A percentile compares a stretch with the other conserved stretches of the same genome.
Evolutionary conservation across 2,888 invertebrate species (phyloP).

Genomic region (Megastigmus dorsalis): DNA sequence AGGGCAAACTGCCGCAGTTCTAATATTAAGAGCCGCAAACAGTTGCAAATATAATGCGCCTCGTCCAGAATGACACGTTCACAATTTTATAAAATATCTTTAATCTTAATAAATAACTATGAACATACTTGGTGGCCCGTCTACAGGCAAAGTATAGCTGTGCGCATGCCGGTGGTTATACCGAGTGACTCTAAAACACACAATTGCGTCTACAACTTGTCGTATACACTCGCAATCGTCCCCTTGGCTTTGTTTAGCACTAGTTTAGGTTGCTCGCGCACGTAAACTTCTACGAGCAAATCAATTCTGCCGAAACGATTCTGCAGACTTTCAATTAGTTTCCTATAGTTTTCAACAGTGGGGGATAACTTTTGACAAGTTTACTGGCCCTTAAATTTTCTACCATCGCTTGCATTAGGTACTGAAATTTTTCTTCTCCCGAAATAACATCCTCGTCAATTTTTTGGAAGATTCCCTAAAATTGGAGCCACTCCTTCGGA

Average conservation of each 20-base stretch:
- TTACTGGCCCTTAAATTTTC: slow-evolving; percentile 57
- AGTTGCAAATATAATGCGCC: no score
- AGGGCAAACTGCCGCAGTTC: no score
- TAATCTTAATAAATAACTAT: no score
- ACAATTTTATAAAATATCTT: no score
- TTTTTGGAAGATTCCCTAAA: slow-evolving; percentile 61
- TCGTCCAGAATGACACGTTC: no score
- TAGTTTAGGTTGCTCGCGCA: slow-evolving; percentile 53
- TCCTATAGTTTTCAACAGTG: slow-evolving; percentile 60
- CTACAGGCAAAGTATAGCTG: neutral
- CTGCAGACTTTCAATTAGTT: slow-evolving; percentile 58
- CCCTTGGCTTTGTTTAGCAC: neutral
- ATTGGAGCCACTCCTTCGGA: slow-evolving; percentile 59
- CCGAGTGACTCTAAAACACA: neutral
- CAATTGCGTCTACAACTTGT: neutral
- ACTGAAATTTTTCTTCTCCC: slow-evolving; percentile 59
- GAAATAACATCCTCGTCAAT: slow-evolving; percentile 57
- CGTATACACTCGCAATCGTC: neutral
- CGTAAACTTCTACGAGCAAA: slow-evolving; percentile 63
- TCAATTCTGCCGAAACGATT: slow-evolving; percentile 62
- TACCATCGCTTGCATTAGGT: slow-evolving; percentile 57
- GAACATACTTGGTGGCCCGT: no score
- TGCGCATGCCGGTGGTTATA: neutral
- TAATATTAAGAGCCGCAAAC: no score
- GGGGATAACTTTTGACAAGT: slow-evolving; percentile 60